Evolutionary conservation across 1,140 invertebrate genomes (phyloP).

Genomic region (Stenopsyche tienmushanensis): DNA sequence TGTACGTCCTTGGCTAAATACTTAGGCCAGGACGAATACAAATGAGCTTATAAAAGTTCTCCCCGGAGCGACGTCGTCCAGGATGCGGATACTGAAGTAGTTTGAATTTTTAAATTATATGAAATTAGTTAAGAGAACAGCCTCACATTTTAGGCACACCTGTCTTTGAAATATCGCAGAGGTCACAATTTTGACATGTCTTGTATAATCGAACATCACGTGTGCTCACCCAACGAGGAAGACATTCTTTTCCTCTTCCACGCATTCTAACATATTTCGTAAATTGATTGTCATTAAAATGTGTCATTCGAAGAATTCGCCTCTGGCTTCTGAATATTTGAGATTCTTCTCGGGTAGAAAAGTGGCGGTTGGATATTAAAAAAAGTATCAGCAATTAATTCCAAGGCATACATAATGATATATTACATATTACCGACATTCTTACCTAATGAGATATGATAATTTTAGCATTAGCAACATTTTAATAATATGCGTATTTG

Average conservation of each 20-base stretch:
- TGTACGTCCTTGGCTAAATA: too few species aligned
- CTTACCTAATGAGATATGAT: too few species aligned
- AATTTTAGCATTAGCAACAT: too few species aligned
- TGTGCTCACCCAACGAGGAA: not conserved
- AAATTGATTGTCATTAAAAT: slow-evolving; percentile 21
- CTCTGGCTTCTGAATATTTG: slow-evolving; percentile 18
- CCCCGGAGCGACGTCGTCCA: not conserved
- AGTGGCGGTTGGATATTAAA: not conserved
- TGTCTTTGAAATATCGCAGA: not conserved
- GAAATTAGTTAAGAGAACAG: not conserved
- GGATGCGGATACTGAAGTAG: not conserved
- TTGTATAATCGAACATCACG: not conserved
- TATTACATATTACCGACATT: too few species aligned
- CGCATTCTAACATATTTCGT: slow-evolving; percentile 9
- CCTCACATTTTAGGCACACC: not conserved
- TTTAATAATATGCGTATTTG: too few species aligned
- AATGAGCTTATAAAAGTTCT: not conserved
- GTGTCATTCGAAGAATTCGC: slow-evolving; percentile 26
- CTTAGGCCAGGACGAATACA: not conserved
- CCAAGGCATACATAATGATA: too few species aligned
- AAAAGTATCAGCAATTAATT: too few species aligned
- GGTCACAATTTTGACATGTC: slow-evolving; percentile 1
- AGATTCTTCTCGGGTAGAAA: slow-evolving; percentile 2
- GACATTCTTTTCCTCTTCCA: too few species aligned
- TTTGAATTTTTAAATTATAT: not conserved